Evolutionary conservation across 2,113 vertebrate genomes (phyloP), one percentile per base, ranked within the genome.

Genomic region (Stomatorhinus ivindoensis): DNA sequence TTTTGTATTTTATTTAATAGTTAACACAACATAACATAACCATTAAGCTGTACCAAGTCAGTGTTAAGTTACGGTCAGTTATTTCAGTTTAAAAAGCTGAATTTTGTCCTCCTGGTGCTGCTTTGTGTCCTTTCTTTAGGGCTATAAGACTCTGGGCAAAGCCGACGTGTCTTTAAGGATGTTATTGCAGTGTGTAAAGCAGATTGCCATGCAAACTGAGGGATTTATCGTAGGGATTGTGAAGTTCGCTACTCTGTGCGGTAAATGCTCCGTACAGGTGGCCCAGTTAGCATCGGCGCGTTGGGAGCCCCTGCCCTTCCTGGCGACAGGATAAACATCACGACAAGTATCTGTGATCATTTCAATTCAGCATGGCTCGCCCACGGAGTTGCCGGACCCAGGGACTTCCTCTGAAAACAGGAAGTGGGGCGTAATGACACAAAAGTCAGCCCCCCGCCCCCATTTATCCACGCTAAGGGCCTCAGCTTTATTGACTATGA

Each of bases 251-350:
- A 94, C 95, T 96, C 93, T 92, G 94, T 95, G 93, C 95, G 94
- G 95, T 96, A 95, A 95, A 95, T 92, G 94, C 96, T 94, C 95
- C 91, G 92, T 94, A 95, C 95, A 94, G 95, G 96, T 95, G 93
- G 91, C 93, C 94, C 95, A 89, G 93, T 95, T 94, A 95, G 93
- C 93, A 92, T 92, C 93, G 93, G 93, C 90, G 91, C 69, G 91
- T 88, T 90, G 76, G 90, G 91, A 92, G 88, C 92, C 93, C 91
- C 93, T 92, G 93, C 93, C 93, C 92, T 93, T 94, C 91, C 93
- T 91, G 93, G 92, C 92, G 73, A 94, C 91, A 90, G 92, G 92
- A 90, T 90, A 89, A 89, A 91, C 53, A 92, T 93, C 92, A 93
- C 94, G 93, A 94, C 95, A 93, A 80, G 95, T 93, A 94, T 89